phyloP scores from a whole-genome alignment of 2,888 invertebrate genomes.

The Scelioninae gen. 2 region DNA sequence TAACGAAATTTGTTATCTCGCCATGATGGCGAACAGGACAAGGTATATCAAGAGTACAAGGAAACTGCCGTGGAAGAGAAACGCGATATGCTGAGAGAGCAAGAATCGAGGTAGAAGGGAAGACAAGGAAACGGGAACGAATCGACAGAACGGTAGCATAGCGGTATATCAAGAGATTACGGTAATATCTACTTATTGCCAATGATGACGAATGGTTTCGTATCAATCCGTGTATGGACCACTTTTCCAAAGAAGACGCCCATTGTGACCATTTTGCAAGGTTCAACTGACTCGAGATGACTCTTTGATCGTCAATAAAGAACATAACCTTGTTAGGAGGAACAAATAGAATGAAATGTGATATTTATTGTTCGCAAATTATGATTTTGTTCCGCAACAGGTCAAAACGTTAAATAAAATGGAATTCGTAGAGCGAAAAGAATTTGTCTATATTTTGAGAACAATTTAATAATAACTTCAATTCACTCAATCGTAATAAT shows the following conservation, averaged over 20 bases:
- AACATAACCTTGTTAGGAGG: no score
- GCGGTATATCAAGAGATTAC: conserved; percentile 69
- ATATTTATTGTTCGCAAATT: no score
- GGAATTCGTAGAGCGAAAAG: no score
- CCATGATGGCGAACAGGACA: no score
- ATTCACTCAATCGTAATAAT: no score
- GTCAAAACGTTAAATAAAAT: no score
- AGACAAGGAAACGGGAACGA: conserved; percentile 70
- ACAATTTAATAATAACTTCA: no score
- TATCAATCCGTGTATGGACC: conserved; percentile 49
- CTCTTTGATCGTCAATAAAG: neutral
- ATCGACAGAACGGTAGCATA: conserved; percentile 69
- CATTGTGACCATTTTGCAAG: conserved; percentile 13
- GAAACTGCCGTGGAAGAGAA: conserved; percentile 33
- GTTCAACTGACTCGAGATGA: conserved; percentile 1
- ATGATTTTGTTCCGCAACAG: no score
- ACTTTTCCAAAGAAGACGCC: conserved; percentile 35
- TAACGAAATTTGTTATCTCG: no score
- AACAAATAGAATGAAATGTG: no score
- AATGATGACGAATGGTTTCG: conserved; percentile 50
- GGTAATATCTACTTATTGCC: conserved; percentile 64
- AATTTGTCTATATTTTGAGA: no score
- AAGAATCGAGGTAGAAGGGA: conserved; percentile 39
- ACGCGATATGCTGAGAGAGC: conserved; percentile 47
- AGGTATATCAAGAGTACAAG: conserved; percentile 10